Base-by-base conservation (phyloP, 2,797 vertebrate species). In the Malacoraja senta region DNA sequence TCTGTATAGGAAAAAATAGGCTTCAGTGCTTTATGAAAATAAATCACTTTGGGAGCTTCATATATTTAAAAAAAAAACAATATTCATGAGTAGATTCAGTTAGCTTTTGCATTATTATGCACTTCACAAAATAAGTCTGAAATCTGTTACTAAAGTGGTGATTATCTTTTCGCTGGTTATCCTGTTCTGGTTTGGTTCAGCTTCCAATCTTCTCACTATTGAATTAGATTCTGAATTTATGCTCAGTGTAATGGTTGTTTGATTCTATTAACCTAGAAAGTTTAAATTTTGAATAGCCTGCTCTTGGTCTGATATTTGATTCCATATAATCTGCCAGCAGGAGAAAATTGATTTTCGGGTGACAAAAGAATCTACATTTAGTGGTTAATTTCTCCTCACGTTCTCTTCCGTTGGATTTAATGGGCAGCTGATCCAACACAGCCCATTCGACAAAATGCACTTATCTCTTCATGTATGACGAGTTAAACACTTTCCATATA, bases 51-150 rank as follows among this genome's bases (percentile, higher is more conserved):
- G 15, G n/a, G 84, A n/a, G 17, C 8, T 88, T 65, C 19, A 88
- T 65, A 8, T 35, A 19, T 32, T 15, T 72, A 24, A 24, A 88
- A 19, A 88, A 65, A n/a, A 88, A 32, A 88, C 29, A 32, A 4
- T 2, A 32, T 63, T 68, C 61, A 32, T 88, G 61, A 88, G 84
- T 88, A 88, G 83, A 88, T 63, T 88, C 84, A 88, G 61, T 88
- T 65, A 88, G 35, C 58, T n/a, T 68, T 88, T 88, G n/a, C 63
- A 32, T 88, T 88, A 68, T 63, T 32, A 32, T 35, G 61, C 17
- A 32, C 29, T 61, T 17, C 32, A 65, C 63, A 88, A 65, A 88
- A 63, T 21, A 32, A 4, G 13, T 88, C 63, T 65, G 84, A 63
- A 88, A 68, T 35, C 63, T 35, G 17, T 88, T 35, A 32, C 84